Percentiles rank a stretch among this genome's conserved stretches.
These are phyloP conservation scores for Pherbina coryleti DNA, from an alignment of 2,888 invertebrate genomes.

Conservation along the genomic window DNA sequence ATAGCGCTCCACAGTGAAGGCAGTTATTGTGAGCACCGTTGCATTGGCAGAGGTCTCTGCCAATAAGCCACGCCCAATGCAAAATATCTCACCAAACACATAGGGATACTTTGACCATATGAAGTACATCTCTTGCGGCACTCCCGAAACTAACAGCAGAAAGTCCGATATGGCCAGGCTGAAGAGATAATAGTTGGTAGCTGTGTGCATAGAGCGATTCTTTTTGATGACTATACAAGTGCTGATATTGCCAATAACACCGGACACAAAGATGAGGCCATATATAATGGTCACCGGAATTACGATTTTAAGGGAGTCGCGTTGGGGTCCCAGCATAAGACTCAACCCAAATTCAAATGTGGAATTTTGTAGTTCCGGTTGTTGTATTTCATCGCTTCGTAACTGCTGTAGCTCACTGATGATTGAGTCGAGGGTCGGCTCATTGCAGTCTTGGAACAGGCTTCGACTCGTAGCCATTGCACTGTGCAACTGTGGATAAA, in stretches of 20 bases:
- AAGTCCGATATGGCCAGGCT: constrained; percentile 88
- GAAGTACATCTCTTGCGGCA: constrained; percentile 85
- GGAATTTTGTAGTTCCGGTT: neutral
- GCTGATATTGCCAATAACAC: constrained; percentile 84
- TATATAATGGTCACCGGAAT: constrained; percentile 84
- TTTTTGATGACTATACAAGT: constrained; percentile 87
- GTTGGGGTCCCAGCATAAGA: constrained; percentile 68
- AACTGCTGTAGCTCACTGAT: neutral
- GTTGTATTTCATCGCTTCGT: neutral
- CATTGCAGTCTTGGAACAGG: neutral
- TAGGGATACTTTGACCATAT: constrained; percentile 85
- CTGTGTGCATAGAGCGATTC: constrained; percentile 87
- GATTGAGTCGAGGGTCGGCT: neutral
- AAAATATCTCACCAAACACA: constrained; percentile 83
- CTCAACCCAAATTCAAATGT: neutral
- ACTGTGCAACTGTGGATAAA: neutral
- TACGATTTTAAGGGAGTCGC: constrained; percentile 77
- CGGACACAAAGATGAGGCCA: constrained; percentile 81
- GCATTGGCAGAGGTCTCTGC: constrained; percentile 87
- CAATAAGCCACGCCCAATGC: constrained; percentile 81
- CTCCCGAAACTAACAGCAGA: constrained; percentile 75
- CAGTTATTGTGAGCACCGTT: constrained; percentile 82
- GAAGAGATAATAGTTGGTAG: constrained; percentile 86
- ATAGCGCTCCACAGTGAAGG: constrained; percentile 85
- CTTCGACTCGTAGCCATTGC: neutral